Base-by-base conservation (phyloP, 2,888 invertebrate genomes). In the Germaria angustata region DNA sequence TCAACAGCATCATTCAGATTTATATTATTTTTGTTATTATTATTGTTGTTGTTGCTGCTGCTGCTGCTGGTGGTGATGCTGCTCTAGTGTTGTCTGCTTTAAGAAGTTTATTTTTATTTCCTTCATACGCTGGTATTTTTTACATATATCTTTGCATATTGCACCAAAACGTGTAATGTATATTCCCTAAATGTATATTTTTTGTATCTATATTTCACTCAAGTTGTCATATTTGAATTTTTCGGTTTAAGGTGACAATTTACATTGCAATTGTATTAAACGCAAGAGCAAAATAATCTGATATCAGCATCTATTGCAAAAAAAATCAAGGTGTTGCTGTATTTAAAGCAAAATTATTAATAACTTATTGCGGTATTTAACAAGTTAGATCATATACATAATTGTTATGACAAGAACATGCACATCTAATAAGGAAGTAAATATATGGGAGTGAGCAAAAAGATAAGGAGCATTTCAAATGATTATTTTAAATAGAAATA, bases 201-300 rank as follows among this genome's bases (percentile, higher is more conserved):
- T 46, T 8, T 24, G 49, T 22, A 17, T 72, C 17, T 73, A 41
- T 66, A 46, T 71, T 63, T 73, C 68, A 66, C 73, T 75, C 53
- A 61, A 66, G 75, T 79, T 79, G 82, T 63, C 78, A 79, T 79
- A 75, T 75, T 75, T 72, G 28, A 49, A 66, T 66, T 53, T 80
- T 73, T 84, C 84, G 84, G 68, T 78, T 84, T 84, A 82, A 85
- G 85, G 87, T 88, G 88, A 88, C 88, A 88, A 87, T 88, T 88
- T 88, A 88, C 86, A 87, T 87, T 88, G 86, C 57, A 72, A 68
- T 65, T 69, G 49, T 66, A 20, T 73, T 61, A 32, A 51, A 17
- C 41, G 2, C 39, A 65, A 63, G 28, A 63, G 36, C 63, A 9
- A 69, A 24, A 20, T 46, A 22, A 49, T 34, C 36, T 24, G 41